Base-by-base conservation (phyloP, 2,113 vertebrate genomes). In the Clinocottus analis region DNA sequence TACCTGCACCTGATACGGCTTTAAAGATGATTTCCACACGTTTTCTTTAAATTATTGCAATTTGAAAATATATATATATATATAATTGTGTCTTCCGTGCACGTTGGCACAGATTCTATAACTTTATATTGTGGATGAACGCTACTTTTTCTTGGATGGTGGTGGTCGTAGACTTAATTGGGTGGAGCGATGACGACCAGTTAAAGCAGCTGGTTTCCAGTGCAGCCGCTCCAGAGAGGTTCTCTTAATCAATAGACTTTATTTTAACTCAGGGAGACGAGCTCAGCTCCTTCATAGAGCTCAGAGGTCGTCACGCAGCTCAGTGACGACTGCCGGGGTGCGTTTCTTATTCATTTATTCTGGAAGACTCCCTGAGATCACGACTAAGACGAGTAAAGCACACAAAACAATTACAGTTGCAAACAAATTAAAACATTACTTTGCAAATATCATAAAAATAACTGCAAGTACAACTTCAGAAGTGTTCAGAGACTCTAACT, bases 331-430 rank as follows among this genome's bases (percentile, higher is more conserved):
- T 63, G 6, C 23, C 55, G 10, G 69, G 65, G 75, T 53, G 37
- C n/a, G 59, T 45, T 63, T 67, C 29, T 53, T 4, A 2, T 70
- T 60, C n/a, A 31, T 81, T 78, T 70, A 78, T 78, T 53, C 41
- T 60, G 25, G 35, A 41, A 49, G 49, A 29, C 10, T 51, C 16
- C 25, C 27, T 11, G 2, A 41, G 31, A 65, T 47, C 25, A 60
- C 12, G 58, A 6, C 27, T 9, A 31, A 41, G 23, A 56, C 4
- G 17, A 58, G 25, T 45, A n/a, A 27, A 35, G 11, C 58, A 19
- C 29, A 60, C 29, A 56, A 56, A 27, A 21, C 29, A 33, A 2
- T 39, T 14, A 31, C 4, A 33, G 13, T 27, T 17, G 11, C 25
- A 62, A 27, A 51, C n/a, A 29, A 19, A 21, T 37, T 23, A 31